A percentile compares a stretch with the other conserved stretches of the same genome.
Evolutionary conservation across 2,888 invertebrate genomes (phyloP).

Genomic region (Dromius quadrimaculatus): DNA sequence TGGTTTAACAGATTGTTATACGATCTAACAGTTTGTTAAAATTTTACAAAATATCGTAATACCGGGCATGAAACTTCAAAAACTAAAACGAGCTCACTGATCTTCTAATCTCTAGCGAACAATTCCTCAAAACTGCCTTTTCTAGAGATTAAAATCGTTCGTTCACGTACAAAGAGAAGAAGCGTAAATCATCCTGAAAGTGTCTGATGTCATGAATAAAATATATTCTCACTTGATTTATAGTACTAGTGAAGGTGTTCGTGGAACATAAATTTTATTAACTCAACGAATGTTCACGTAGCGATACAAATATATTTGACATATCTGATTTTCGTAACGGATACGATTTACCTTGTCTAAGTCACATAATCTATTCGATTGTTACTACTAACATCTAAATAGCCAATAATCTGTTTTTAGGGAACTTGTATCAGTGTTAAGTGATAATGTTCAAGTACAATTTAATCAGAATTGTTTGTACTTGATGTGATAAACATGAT

Average conservation of each 20-base stretch:
- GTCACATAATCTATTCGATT: no score
- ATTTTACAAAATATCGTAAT: no score
- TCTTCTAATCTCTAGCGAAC: background rate
- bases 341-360: no score
- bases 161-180: slow-evolving; percentile 20
- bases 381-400: no score
- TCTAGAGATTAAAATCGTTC: slow-evolving; percentile 8
- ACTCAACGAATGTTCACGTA: slow-evolving; percentile 39
- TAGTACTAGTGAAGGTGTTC: slow-evolving; percentile 39
- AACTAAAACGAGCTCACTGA: background rate
- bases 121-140: slow-evolving; percentile 16
- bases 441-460: no score
- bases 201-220: slow-evolving; percentile 37
- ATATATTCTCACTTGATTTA: slow-evolving; percentile 40
- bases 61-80: no score
- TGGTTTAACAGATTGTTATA: no score
- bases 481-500: no score
- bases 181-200: slow-evolving; percentile 17
- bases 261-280: slow-evolving; percentile 44
- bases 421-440: no score
- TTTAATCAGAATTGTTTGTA: no score
- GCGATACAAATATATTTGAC: slow-evolving; percentile 32
- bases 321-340: slow-evolving; percentile 25
- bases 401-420: no score
- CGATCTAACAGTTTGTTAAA: background rate